These are phyloP conservation scores for Brotula barbata DNA, from an alignment of 2,797 vertebrate genomes.

Conservation along the genomic window DNA sequence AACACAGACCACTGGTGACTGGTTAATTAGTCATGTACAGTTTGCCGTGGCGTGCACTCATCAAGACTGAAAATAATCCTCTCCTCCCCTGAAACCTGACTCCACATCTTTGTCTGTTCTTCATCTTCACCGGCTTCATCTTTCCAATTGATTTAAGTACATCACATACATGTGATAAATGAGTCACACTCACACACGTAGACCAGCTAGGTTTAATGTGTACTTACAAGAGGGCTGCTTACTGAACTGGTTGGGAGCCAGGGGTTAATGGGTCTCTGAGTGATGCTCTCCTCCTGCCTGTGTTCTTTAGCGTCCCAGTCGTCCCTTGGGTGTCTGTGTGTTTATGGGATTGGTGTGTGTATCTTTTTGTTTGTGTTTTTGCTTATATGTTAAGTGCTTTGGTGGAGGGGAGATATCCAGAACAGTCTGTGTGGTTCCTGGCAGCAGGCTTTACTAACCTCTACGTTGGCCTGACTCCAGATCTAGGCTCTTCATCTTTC, in stretches of 20 bases:
- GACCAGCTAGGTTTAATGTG: conserved; percentile 54
- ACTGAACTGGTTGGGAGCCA: conserved; percentile 73
- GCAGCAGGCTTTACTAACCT: conserved; percentile 54
- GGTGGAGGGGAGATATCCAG: conserved; percentile 57
- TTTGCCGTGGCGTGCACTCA: conserved; percentile 35
- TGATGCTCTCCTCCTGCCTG: conserved; percentile 65
- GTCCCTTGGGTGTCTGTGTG: conserved; percentile 57
- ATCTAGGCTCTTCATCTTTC: conserved; percentile 48
- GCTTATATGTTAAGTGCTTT: conserved; percentile 68
- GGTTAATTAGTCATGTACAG: conserved; percentile 38
- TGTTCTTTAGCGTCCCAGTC: conserved; percentile 63
- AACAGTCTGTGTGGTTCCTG: conserved; percentile 63
- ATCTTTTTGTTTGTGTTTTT: conserved; percentile 53
- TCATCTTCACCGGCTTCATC: conserved; percentile 29
- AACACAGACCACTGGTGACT: conserved; percentile 29
- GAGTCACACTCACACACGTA: conserved; percentile 1
- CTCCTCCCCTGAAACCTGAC: conserved; percentile 25
- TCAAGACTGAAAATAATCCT: conserved; percentile 19
- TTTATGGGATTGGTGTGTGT: conserved; percentile 60
- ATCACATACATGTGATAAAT: conserved; percentile 20
- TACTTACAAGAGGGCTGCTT: conserved; percentile 61
- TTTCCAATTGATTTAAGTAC: conserved; percentile 21
- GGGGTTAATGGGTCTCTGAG: conserved; percentile 75
- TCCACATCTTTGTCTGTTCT: neutral
- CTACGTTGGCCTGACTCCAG: conserved; percentile 55